Evolutionary conservation across 2,888 invertebrate species (phyloP), one percentile per base, ranked within the genome.

Genomic region (Proisotoma minuta): DNA sequence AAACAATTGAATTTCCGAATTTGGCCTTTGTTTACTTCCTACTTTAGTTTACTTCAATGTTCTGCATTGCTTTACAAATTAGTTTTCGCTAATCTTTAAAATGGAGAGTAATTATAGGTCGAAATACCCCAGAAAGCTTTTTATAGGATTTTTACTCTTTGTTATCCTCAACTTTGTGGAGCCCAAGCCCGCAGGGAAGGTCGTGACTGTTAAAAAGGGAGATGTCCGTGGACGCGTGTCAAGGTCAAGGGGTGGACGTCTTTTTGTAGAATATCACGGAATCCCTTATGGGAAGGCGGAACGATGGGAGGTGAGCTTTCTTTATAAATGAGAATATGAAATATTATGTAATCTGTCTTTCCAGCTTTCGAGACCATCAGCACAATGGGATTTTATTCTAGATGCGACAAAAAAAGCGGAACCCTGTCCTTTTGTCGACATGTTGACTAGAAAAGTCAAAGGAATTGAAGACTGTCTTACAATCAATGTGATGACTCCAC

Each of bases 281-380:
- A 65, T 68, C 8, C 65, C 65, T 8, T 68, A 65, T 29, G 65
- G 52, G 3, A 34, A 48, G 15, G 59, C 65, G 18, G 59, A 60
- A 20, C 43, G 70, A 26, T 70, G 66, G 29, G 40, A 68, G 40
- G 60, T 64, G 56, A 49, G 8, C 8, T 34, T 34, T 34, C 34
- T 34, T 34, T 10, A 34, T 15, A 34, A 34, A 47, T 47, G 47
- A 5, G 47, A 5, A 47, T 47, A 18, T 18, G 5, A 5, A 47
- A 39, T 27, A 34, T n/a, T 15, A 20, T n/a, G n/a, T n/a, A n/a
- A n/a, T n/a, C n/a, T n/a, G n/a, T 15, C 15, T 4, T 5, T 27
- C 24, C 1, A 53, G 59, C 20, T 26, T 5, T 23, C 56, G 2
- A 22, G 57, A 22, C 64, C 64, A 12, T 47, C 53, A n/a, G 48